A percentile compares a stretch with the other conserved stretches of the same genome.
Conservation (phyloP, 2,797 vertebrate genomes). For the Coreius guichenoti region DNA sequence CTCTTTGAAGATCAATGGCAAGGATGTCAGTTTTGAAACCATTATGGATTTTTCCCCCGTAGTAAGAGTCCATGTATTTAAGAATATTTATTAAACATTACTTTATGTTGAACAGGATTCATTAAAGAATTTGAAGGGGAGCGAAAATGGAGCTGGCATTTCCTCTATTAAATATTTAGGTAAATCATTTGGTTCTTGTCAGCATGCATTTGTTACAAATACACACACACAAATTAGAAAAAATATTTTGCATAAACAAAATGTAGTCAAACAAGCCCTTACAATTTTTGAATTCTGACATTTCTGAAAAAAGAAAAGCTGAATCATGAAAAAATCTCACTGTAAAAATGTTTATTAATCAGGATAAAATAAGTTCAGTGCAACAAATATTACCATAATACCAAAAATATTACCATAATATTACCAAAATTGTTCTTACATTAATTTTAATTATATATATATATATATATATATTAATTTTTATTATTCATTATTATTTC, state of each 20-base stretch:
- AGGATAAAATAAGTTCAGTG: too few species aligned
- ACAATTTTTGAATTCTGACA: too few species aligned
- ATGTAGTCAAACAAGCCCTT: not conserved
- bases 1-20: constrained; percentile 60
- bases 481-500: not conserved
- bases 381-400: too few species aligned
- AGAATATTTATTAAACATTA: not conserved
- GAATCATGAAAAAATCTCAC: too few species aligned
- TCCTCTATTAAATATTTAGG: constrained; percentile 73
- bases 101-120: constrained; percentile 23
- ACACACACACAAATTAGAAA: not conserved
- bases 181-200: constrained; percentile 55
- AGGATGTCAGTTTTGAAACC: constrained; percentile 61
- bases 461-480: too few species aligned
- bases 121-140: constrained; percentile 47
- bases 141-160: constrained; percentile 67
- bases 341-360: too few species aligned
- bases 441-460: too few species aligned
- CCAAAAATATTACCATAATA: too few species aligned
- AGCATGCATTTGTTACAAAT: not conserved
- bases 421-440: too few species aligned
- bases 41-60: too few species aligned
- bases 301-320: too few species aligned
- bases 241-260: not conserved
- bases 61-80: not conserved